These are phyloP conservation scores for Arnoldichthys spilopterus DNA, from an alignment of 2,797 vertebrate genomes.

Conservation along the genomic window DNA sequence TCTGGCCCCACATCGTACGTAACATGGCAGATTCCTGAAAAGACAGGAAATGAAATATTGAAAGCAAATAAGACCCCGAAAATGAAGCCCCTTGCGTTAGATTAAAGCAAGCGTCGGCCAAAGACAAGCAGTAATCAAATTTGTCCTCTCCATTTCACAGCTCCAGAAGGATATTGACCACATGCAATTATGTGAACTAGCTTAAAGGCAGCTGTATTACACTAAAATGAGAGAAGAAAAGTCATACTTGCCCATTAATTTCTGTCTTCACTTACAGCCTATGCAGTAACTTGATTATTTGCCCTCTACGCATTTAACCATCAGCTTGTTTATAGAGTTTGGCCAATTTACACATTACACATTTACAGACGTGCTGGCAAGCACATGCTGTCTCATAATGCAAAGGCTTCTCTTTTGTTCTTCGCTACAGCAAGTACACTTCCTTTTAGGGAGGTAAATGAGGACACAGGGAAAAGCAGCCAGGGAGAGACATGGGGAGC, in stretches of 20 bases:
- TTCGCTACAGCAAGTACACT: conserved; percentile 64
- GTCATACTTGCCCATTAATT: not conserved
- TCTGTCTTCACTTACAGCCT: not conserved
- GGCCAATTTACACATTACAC: not conserved
- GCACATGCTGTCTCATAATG: conserved; percentile 25
- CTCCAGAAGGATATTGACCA: conserved; percentile 10
- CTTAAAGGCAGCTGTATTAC: not conserved
- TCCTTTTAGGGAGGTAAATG: conserved; percentile 66
- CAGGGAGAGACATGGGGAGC: conserved; percentile 60
- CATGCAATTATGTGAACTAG: conserved; percentile 10
- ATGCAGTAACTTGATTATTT: not conserved
- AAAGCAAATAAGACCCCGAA: conserved; percentile 33
- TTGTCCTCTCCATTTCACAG: conserved; percentile 25
- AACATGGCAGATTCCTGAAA: conserved; percentile 32
- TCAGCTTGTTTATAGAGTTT: not conserved
- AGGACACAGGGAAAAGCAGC: conserved; percentile 63
- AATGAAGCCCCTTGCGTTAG: not conserved
- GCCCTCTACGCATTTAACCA: not conserved
- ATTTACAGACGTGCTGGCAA: not conserved
- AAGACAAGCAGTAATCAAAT: conserved; percentile 6
- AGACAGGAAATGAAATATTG: conserved; percentile 45
- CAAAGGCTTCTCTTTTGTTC: conserved; percentile 59
- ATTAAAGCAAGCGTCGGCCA: not conserved
- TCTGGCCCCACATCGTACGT: conserved; percentile 18
- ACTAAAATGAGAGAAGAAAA: not conserved